Evolutionary conservation across 2,797 vertebrate genomes (phyloP).

Genomic region (Danio kyathit): DNA sequence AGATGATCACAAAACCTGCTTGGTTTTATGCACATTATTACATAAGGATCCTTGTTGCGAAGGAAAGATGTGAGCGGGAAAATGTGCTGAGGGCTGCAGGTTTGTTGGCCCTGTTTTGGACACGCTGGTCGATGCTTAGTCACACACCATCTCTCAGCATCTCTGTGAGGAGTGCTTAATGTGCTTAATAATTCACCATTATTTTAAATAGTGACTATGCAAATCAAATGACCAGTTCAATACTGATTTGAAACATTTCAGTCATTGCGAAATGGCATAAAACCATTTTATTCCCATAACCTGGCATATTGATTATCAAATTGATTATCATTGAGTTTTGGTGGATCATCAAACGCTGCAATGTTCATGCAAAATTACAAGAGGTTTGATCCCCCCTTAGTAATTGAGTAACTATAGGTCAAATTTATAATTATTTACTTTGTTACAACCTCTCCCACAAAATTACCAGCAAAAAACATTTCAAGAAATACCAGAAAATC

Average conservation of each 20-base stretch:
- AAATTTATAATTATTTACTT: no score
- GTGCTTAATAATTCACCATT: no score
- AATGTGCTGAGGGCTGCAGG: slow-evolving; percentile 10
- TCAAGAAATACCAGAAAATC: no score
- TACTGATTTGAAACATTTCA: neutral
- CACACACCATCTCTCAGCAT: slow-evolving; percentile 11
- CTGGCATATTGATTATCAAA: neutral
- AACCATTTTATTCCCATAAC: slow-evolving; percentile 1
- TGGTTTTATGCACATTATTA: slow-evolving; percentile 27
- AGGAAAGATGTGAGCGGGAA: neutral
- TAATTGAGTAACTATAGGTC: no score
- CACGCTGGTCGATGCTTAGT: neutral
- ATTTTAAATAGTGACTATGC: no score
- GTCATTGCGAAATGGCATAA: no score
- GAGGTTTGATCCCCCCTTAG: no score
- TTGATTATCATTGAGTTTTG: neutral
- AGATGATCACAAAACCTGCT: slow-evolving; percentile 29
- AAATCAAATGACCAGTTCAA: neutral
- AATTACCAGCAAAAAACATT: no score
- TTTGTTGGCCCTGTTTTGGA: slow-evolving; percentile 15
- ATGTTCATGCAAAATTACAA: neutral
- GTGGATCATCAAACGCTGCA: neutral
- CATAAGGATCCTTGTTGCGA: slow-evolving; percentile 9
- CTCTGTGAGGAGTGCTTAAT: slow-evolving; percentile 13
- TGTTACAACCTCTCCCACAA: no score